Percentiles rank a stretch among this genome's conserved stretches.
These are phyloP conservation scores for Chloropsis cyanopogon DNA, from an alignment of 2,113 vertebrate species.

Conservation along the genomic window DNA sequence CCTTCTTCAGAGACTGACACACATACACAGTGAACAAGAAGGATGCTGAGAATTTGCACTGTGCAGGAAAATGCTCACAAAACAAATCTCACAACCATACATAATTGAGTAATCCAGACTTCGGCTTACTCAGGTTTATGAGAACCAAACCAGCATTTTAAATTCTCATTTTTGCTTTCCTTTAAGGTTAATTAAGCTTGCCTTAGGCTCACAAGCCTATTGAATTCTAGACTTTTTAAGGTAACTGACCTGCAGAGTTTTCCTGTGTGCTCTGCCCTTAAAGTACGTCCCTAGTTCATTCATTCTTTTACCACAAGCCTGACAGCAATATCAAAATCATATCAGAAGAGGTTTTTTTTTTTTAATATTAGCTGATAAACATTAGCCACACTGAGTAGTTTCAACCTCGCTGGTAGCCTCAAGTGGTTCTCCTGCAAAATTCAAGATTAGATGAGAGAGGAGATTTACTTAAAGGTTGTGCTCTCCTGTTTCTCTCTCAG, in stretches of 20 bases:
- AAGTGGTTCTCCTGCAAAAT: not conserved
- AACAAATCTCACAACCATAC: conserved; percentile 54
- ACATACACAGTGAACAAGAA: not conserved
- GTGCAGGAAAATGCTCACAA: not conserved
- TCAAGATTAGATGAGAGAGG: not conserved
- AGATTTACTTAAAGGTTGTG: not conserved
- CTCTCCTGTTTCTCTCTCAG: not conserved
- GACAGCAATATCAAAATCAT: not conserved
- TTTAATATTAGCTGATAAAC: not conserved
- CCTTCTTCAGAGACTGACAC: not conserved
- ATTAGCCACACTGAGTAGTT: not conserved
- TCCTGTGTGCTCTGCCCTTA: not conserved
- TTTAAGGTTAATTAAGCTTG: conserved; percentile 65
- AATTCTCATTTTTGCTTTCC: conserved; percentile 54
- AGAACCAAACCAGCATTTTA: conserved; percentile 56
- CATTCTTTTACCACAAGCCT: not conserved
- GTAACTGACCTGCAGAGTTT: not conserved
- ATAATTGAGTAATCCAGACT: conserved; percentile 60
- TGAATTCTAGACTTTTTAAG: conserved; percentile 31
- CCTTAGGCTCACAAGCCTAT: conserved; percentile 39
- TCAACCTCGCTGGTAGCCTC: not conserved
- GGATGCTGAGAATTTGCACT: not conserved
- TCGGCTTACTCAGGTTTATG: conserved; percentile 58
- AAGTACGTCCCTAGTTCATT: not conserved
- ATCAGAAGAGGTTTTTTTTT: not conserved